Percentiles rank a stretch among this genome's conserved stretches.
These are phyloP conservation scores for Mycogona germanica DNA, from an alignment of 2,888 invertebrate species.

Conservation along the genomic window DNA sequence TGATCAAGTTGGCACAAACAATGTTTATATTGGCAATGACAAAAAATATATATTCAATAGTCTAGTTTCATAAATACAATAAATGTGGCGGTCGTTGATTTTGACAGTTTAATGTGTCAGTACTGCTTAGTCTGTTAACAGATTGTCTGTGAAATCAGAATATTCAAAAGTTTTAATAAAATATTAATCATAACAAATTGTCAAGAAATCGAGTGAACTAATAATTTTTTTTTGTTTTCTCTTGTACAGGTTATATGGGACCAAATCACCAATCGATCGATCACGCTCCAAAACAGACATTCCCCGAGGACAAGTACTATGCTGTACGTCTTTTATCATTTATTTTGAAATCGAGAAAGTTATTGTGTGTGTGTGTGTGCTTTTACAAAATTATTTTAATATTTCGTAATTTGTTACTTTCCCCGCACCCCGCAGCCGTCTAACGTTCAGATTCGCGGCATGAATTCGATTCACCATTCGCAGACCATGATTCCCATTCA, in stretches of 20 bases:
- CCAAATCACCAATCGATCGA: slow-evolving; percentile 23
- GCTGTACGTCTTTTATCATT: slow-evolving; percentile 24
- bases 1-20: too few species aligned
- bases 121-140: background rate
- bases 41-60: too few species aligned
- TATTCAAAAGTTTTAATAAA: background rate
- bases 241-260: slow-evolving; percentile 22
- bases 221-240: slow-evolving; percentile 1
- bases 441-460: background rate
- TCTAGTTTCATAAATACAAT: too few species aligned
- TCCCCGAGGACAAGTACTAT: slow-evolving; percentile 24
- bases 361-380: too few species aligned
- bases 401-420: background rate
- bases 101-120: too few species aligned
- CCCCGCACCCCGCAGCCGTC: background rate
- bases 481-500: slow-evolving; percentile 40
- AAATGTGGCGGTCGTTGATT: too few species aligned
- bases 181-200: background rate
- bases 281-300: slow-evolving; percentile 24
- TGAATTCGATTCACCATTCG: slow-evolving; percentile 3
- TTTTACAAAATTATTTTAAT: too few species aligned
- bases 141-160: background rate
- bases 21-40: too few species aligned
- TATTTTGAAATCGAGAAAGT: too few species aligned
- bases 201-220: background rate